Conservation (phyloP, 2,888 invertebrate species). For the Sipha maydis region DNA sequence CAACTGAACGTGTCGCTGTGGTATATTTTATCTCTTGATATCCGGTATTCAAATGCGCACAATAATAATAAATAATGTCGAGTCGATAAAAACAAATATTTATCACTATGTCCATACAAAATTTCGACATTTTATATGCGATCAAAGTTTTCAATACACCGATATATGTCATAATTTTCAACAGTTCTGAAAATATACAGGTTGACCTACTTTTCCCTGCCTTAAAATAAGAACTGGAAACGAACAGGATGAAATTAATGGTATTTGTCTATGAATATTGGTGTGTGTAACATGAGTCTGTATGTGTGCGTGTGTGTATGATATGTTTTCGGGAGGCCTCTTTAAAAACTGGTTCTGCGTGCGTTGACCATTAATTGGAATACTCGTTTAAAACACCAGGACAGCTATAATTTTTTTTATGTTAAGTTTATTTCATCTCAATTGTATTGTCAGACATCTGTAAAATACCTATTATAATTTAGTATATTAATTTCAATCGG, state of each 20-base stretch:
- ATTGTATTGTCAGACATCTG: conserved; percentile 2
- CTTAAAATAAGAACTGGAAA: conserved; percentile 52
- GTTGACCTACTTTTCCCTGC: conserved; percentile 42
- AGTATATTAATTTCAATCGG: not conserved
- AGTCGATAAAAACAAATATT: conserved; percentile 44
- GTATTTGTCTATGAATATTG: conserved; percentile 60
- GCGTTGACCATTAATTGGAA: conserved; percentile 59
- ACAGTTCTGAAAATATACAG: conserved; percentile 31
- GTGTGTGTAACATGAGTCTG: conserved; percentile 19
- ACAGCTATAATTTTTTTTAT: conserved; percentile 30
- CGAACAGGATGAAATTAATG: conserved; percentile 60
- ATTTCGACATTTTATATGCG: conserved; percentile 12
- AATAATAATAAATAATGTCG: conserved; percentile 33
- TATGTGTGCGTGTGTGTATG: conserved; percentile 28
- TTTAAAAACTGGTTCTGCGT: conserved; percentile 57
- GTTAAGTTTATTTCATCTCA: conserved; percentile 8
- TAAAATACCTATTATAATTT: conserved; percentile 13
- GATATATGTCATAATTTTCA: conserved; percentile 52
- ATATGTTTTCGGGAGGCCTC: conserved; percentile 59
- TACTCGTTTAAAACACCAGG: conserved; percentile 52
- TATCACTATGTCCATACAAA: conserved; percentile 22
- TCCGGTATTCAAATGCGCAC: conserved; percentile 54
- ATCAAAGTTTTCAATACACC: conserved; percentile 34
- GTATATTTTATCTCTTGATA: conserved; percentile 48
- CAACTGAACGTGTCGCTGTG: conserved; percentile 4